Percentiles rank a stretch among this genome's conserved stretches.
Evolutionary conservation across 2,113 vertebrate species (phyloP).

Genomic region (Oryzias javanicus): DNA sequence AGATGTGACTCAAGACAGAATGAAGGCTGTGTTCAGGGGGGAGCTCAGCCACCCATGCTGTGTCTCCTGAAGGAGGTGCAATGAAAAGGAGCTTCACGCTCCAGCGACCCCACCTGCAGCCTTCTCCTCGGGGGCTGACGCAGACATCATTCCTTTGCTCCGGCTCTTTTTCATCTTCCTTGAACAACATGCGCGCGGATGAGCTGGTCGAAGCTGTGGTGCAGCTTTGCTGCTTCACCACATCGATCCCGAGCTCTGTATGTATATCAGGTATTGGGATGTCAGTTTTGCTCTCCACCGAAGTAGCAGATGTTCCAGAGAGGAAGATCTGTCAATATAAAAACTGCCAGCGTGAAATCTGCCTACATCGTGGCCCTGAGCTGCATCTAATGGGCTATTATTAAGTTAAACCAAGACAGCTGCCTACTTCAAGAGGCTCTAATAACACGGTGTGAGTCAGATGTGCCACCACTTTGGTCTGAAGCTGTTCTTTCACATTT

Average conservation of each 20-base stretch:
- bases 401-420: neutral
- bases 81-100: slow-evolving; percentile 41
- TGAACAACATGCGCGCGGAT: slow-evolving; percentile 9
- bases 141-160: slow-evolving; percentile 19
- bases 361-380: neutral
- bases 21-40: slow-evolving; percentile 20
- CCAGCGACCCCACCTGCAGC: slow-evolving; percentile 55
- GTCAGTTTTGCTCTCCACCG: neutral
- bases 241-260: slow-evolving; percentile 6
- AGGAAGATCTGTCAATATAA: slow-evolving; percentile 7
- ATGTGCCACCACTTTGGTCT: neutral
- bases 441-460: neutral
- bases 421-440: neutral
- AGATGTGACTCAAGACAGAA: slow-evolving; percentile 45
- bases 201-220: neutral
- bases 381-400: neutral
- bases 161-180: slow-evolving; percentile 5
- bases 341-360: slow-evolving; percentile 6
- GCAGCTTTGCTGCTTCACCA: neutral
- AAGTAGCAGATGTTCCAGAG: slow-evolving; percentile 23
- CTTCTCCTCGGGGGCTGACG: slow-evolving; percentile 19
- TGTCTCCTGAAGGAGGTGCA: slow-evolving; percentile 44
- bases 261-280: slow-evolving; percentile 16
- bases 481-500: neutral
- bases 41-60: slow-evolving; percentile 43